A percentile compares a stretch with the other conserved stretches of the same genome.
These are phyloP conservation scores for Lathronympha strigana DNA, from an alignment of 2,888 invertebrate species.

Conservation along the genomic window DNA sequence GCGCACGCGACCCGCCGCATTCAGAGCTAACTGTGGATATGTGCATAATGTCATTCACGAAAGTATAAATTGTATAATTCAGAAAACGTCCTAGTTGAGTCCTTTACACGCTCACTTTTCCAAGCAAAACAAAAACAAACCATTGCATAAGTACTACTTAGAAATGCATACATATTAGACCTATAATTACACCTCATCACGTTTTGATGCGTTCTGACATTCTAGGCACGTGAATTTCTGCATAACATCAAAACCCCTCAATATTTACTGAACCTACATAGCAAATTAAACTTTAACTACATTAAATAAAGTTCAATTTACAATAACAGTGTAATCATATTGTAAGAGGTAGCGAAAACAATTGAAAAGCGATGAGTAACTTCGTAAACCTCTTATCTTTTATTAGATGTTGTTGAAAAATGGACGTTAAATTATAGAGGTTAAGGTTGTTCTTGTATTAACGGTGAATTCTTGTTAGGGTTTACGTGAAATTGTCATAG, in stretches of 20 bases:
- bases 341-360: conserved; percentile 10
- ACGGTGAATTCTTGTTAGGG: conserved; percentile 30
- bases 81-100: too few relatives aligned
- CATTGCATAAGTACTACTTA: conserved; percentile 1
- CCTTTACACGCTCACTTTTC: not conserved
- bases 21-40: too few relatives aligned
- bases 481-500: conserved; percentile 30
- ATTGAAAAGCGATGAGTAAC: not conserved
- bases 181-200: not conserved
- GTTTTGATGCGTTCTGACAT: conserved; percentile 23
- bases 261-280: not conserved
- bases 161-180: not conserved
- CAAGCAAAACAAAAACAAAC: conserved; percentile 1
- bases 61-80: too few relatives aligned
- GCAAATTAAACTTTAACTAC: not conserved
- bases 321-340: not conserved
- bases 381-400: not conserved
- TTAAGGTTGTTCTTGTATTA: not conserved
- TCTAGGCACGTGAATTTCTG: not conserved
- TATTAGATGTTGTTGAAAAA: not conserved
- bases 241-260: not conserved
- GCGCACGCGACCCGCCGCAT: too few relatives aligned
- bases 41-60: too few relatives aligned
- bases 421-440: not conserved
- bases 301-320: not conserved